Conservation (phyloP, 2,888 invertebrate species). For the Eilema depressum region DNA sequence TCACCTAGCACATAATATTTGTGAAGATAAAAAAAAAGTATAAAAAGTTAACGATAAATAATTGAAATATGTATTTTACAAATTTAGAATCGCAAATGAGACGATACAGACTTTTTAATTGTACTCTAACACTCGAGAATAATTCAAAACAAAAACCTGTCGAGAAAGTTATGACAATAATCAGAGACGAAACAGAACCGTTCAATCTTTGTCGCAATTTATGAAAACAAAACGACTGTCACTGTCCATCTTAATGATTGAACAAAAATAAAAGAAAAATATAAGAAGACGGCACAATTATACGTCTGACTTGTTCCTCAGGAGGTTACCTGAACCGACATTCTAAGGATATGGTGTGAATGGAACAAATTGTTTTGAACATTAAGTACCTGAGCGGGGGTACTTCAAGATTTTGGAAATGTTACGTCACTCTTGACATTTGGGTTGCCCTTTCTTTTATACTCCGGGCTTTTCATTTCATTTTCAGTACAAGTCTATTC, state of each 20-base stretch:
- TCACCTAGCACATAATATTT: background rate
- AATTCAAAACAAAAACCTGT: slow-evolving; percentile 7
- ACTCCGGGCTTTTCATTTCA: background rate
- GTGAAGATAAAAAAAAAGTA: background rate
- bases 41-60: background rate
- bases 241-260: slow-evolving; percentile 29
- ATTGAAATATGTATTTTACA: background rate
- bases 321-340: slow-evolving; percentile 22
- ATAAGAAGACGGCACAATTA: slow-evolving; percentile 21
- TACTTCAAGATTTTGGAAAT: background rate
- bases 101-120: slow-evolving; percentile 6
- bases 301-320: slow-evolving; percentile 20
- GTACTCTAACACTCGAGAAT: background rate
- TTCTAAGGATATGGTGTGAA: slow-evolving; percentile 12
- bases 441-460: background rate
- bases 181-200: slow-evolving; percentile 20
- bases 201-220: slow-evolving; percentile 42
- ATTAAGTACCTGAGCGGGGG: background rate
- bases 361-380: slow-evolving; percentile 5
- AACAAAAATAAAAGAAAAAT: slow-evolving; percentile 16
- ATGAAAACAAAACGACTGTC: slow-evolving; percentile 38
- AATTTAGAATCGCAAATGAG: slow-evolving; percentile 3
- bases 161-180: slow-evolving; percentile 30
- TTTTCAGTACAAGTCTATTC: background rate
- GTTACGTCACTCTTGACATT: background rate